Percentiles rank a stretch among this genome's conserved stretches.
Conservation (phyloP, 2,888 invertebrate genomes). For the Automeris io region DNA sequence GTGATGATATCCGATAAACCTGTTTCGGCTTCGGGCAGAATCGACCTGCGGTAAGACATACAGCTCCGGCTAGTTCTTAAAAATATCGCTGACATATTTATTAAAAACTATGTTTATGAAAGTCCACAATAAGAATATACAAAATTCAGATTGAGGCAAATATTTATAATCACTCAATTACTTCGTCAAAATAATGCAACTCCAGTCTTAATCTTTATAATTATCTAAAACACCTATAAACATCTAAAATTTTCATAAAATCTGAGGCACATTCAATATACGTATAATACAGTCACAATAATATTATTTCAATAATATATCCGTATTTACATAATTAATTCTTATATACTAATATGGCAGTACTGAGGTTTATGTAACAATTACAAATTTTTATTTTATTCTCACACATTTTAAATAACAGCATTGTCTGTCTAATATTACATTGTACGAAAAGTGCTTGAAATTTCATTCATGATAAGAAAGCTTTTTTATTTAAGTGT, state of each 20-base stretch:
- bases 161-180: not conserved
- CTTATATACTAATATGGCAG: conserved; percentile 68
- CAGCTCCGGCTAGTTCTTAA: too few relatives aligned
- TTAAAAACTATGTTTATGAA: too few relatives aligned
- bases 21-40: too few relatives aligned
- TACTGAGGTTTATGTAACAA: conserved; percentile 57
- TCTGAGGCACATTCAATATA: conserved; percentile 73
- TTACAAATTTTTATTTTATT: conserved; percentile 16
- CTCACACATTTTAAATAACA: conserved; percentile 20
- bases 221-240: conserved; percentile 47
- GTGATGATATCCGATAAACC: too few relatives aligned
- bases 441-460: not conserved
- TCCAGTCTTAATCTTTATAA: conserved; percentile 50
- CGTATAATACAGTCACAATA: conserved; percentile 43
- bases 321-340: conserved; percentile 49
- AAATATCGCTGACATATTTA: too few relatives aligned
- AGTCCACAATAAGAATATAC: too few relatives aligned
- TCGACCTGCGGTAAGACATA: too few relatives aligned
- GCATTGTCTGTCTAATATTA: not conserved
- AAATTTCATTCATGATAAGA: too few relatives aligned
- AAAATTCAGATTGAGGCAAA: not conserved
- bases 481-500: too few relatives aligned
- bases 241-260: conserved; percentile 61
- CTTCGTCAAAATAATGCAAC: conserved; percentile 27
- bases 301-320: conserved; percentile 29